Evolutionary conservation across 2,113 vertebrate species (phyloP), one percentile per base, ranked within the genome.

Genomic region (Procavia capensis): DNA sequence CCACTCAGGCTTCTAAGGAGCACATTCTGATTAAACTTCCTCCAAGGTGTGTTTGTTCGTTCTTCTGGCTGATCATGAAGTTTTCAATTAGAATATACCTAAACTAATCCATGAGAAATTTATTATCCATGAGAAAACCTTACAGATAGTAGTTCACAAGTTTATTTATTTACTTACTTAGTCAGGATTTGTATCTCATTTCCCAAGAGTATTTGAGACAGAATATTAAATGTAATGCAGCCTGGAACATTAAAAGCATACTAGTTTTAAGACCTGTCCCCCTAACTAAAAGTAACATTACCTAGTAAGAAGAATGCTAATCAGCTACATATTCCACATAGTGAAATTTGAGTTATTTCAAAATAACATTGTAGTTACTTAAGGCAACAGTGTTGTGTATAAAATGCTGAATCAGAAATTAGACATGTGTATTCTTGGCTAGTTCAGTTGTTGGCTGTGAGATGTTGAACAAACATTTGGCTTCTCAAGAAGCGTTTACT

Each of bases 381-480:
- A 63, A 78, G 11, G 36, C 79, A 50, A 74, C 79, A 80, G 31
- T 6, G 74, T 87, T 85, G 31, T 68, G 13, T 90, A 79, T 93
- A 70, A 22, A 95, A 66, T 86, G 72, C 34, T 90, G 34, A 90
- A 57, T 59, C 91, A 78, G 59, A 90, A 79, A n/a, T 59, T 39
- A 78, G 45, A 78, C 36, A 85, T 88, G 50, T 93, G 34, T 89
- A n/a, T 81, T 96, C 31, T 94, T 90, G 43, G 41, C 25, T 78
- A n/a, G 25, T n/a, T 79, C 41, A 68, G 0, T 97, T 95, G 70
- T 3, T 90, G 36, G 31, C n/a, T 90, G 24, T 81, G 74, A 86
- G n/a, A 84, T 24, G 25, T 83, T 96, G 24, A 83, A 61, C 50
- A 95, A 59, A 54, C 9, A 76, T 22, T 92, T 92, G 94, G 3